Evolutionary conservation across 1,140 invertebrate species (phyloP).

Genomic region (Scaptodrosophila lebanonensis): DNA sequence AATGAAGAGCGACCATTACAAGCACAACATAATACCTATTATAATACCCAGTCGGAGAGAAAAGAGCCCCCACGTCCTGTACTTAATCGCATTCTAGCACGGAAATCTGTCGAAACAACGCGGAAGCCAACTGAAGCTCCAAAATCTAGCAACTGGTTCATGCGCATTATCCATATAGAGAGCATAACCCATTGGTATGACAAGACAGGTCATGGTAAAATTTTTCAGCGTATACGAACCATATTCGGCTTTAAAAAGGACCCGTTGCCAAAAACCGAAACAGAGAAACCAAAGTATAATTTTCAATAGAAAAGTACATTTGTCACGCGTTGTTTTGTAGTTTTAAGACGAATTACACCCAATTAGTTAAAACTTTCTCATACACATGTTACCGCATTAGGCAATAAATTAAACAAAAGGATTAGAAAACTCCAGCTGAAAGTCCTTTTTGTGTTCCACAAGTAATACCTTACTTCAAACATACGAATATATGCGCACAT

Average conservation of each 20-base stretch:
- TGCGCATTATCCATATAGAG: slow-evolving; percentile 35
- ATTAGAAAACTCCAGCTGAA: slow-evolving; percentile 37
- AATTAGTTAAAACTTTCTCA: slow-evolving; percentile 44
- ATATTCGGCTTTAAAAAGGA: too few relatives aligned
- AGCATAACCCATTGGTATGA: not conserved
- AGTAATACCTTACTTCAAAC: slow-evolving; percentile 52
- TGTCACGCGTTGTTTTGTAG: not conserved
- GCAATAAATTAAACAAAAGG: slow-evolving; percentile 59
- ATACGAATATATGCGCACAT: slow-evolving; percentile 35
- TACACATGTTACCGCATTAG: slow-evolving; percentile 45
- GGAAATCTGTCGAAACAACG: too few relatives aligned
- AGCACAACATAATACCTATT: slow-evolving; percentile 14
- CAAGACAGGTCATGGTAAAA: too few relatives aligned
- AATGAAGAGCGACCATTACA: too few relatives aligned
- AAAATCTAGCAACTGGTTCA: too few relatives aligned
- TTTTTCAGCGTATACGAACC: too few relatives aligned
- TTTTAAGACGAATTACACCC: slow-evolving; percentile 36
- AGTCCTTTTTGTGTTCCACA: slow-evolving; percentile 42
- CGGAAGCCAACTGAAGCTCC: too few relatives aligned
- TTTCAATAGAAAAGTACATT: slow-evolving; percentile 9
- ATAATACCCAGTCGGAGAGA: slow-evolving; percentile 3
- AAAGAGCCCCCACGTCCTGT: too few relatives aligned
- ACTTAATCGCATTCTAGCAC: too few relatives aligned
- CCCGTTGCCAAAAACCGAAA: not conserved
- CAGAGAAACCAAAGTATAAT: not conserved